phyloP scores from a whole-genome alignment of 1,140 invertebrate species.

The Melipona quadrifasciata region DNA sequence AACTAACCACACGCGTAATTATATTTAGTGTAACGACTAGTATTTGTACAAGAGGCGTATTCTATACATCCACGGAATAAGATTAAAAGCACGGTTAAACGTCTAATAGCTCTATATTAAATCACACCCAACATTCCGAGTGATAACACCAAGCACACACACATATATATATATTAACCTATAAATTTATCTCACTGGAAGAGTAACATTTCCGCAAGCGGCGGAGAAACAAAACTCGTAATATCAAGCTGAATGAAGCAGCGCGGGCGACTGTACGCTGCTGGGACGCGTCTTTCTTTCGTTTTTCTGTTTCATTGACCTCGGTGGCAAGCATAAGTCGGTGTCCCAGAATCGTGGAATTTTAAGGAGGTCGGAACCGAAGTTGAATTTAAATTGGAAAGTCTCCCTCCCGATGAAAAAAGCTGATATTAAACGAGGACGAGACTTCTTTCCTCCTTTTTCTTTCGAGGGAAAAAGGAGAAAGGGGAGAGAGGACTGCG shows the following conservation, averaged over 20 bases:
- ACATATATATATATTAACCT: not conserved
- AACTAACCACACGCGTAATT: not conserved
- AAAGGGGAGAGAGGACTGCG: not conserved
- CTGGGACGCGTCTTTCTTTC: not conserved
- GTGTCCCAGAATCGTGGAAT: constrained; percentile 29
- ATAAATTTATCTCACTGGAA: not conserved
- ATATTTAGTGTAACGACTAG: not conserved
- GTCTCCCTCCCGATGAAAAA: not conserved
- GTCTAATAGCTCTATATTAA: not conserved
- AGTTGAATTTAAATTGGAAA: constrained; percentile 43
- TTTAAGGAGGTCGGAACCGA: constrained; percentile 31
- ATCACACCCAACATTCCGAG: not conserved
- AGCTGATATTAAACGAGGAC: not conserved
- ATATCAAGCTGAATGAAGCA: constrained; percentile 2
- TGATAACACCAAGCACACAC: not conserved
- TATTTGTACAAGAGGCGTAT: not conserved
- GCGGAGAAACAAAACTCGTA: constrained; percentile 1
- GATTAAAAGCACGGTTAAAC: not conserved
- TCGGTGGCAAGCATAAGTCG: constrained; percentile 11
- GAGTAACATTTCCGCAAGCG: not conserved
- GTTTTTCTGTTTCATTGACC: constrained; percentile 40
- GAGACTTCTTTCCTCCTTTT: not conserved
- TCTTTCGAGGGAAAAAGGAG: not conserved
- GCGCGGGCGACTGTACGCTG: not conserved
- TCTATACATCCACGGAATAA: not conserved